A percentile compares a stretch with the other conserved stretches of the same genome.
Evolutionary conservation across 2,797 vertebrate species (phyloP).

Genomic region (Danio tinwini): DNA sequence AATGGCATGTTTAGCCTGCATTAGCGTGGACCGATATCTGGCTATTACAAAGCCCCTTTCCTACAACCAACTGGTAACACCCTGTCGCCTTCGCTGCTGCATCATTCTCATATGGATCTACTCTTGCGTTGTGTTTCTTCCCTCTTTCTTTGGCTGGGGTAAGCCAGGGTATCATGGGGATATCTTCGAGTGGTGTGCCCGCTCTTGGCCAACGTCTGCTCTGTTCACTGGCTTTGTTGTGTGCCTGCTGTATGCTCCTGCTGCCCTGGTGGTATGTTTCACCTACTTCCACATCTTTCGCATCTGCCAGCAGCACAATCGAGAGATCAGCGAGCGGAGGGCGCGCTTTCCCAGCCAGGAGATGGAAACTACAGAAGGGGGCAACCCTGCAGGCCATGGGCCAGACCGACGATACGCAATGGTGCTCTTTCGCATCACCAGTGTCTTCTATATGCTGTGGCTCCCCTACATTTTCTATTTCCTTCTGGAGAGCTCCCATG

Average conservation of each 20-base stretch:
- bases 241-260: conserved; percentile 95
- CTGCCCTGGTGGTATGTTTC: conserved; percentile 95
- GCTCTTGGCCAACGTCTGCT: conserved; percentile 95
- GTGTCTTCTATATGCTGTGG: conserved; percentile 98
- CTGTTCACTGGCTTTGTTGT: conserved; percentile 97
- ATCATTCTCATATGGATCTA: conserved; percentile 96
- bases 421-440: conserved; percentile 98
- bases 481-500: conserved; percentile 94
- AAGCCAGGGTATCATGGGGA: conserved; percentile 99
- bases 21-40: conserved; percentile 97
- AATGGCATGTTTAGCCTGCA: conserved; percentile 97
- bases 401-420: conserved; percentile 95
- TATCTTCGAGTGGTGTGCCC: conserved; percentile 98
- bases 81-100: conserved; percentile 93
- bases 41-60: conserved; percentile 97
- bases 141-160: conserved; percentile 98
- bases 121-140: conserved; percentile 93
- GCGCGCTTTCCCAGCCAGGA: conserved; percentile 95
- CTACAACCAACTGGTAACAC: conserved; percentile 97
- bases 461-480: conserved; percentile 99
- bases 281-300: conserved; percentile 99
- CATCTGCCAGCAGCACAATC: conserved; percentile 98
- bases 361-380: conserved; percentile 85
- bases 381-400: conserved; percentile 85
- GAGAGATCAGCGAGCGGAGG: conserved; percentile 93